Evolutionary conservation across 2,888 invertebrate genomes (phyloP), one percentile per base, ranked within the genome.

Genomic region (Zhengitettix transpicula): DNA sequence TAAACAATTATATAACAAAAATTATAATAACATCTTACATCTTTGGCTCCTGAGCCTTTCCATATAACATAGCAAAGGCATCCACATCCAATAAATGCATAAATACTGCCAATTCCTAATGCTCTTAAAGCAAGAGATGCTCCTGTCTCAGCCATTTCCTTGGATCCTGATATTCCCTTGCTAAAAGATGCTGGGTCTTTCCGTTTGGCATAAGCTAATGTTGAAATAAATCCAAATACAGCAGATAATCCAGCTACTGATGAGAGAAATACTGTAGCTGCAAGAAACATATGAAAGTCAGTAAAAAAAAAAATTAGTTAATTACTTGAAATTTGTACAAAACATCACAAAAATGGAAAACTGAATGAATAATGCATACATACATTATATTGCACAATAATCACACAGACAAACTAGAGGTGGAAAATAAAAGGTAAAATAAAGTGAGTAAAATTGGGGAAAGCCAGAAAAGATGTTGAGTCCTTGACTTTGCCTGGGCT

Each of bases 11-110:
- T n/a, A n/a, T 5, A 28, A 28, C 7, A 28, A 7, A 28, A 28
- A 5, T 28, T 28, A 28, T 7, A n/a, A 47, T 47, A 47, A 8
- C 8, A 14, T 47, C 80, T 79, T 77, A 91, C 90, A 78, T 87
- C 82, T 68, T 81, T 81, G 40, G 91, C 93, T 59, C 93, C 94
- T 52, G 92, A 85, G 14, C 92, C 69, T 74, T 93, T 94, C 89
- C 92, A 95, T 61, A 92, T 80, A 12, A 84, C 82, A 73, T 84
- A 91, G 70, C 87, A 89, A 58, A 95, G 72, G 57, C 86, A 72
- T 10, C 89, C 82, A 59, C 92, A 89, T 1, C 94, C 94, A 44
- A 86, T 76, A n/a, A 92, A 75, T 0, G 95, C 91, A 73, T 89
- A 93, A 0, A 93, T 65, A 0, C 90, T 87, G 3, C 93, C 95